These are phyloP conservation scores for Formica aserva DNA, from an alignment of 2,888 invertebrate species.

Conservation along the genomic window DNA sequence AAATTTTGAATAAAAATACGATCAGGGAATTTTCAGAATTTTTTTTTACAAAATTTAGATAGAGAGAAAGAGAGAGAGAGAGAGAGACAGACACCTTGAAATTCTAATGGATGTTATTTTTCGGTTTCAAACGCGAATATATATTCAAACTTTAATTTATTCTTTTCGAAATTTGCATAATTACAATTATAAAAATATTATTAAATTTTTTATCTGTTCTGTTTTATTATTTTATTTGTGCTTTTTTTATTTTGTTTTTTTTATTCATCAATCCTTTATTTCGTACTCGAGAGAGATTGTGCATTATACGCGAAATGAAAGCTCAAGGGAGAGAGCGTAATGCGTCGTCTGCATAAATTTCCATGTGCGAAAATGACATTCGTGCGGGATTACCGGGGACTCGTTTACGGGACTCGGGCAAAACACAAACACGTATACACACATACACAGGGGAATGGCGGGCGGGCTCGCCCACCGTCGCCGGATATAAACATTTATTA, in stretches of 20 bases:
- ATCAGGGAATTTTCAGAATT: no score
- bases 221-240: background rate
- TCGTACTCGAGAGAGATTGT: constrained; percentile 1
- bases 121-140: background rate
- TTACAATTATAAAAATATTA: background rate
- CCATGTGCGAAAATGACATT: constrained; percentile 48
- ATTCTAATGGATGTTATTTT: background rate
- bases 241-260: background rate
- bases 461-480: constrained; percentile 61
- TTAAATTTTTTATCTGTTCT: background rate
- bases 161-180: background rate
- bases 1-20: background rate
- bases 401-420: constrained; percentile 66
- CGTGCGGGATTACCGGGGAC: constrained; percentile 49
- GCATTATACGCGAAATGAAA: background rate
- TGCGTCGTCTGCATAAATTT: constrained; percentile 44
- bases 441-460: constrained; percentile 6
- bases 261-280: background rate
- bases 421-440: constrained; percentile 37
- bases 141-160: background rate
- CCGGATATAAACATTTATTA: constrained; percentile 82
- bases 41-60: no score
- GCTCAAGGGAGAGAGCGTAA: constrained; percentile 31
- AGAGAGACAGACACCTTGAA: no score
- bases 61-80: no score